phyloP scores from a whole-genome alignment of 2,113 vertebrate species.

The Semicossyphus pulcher region DNA sequence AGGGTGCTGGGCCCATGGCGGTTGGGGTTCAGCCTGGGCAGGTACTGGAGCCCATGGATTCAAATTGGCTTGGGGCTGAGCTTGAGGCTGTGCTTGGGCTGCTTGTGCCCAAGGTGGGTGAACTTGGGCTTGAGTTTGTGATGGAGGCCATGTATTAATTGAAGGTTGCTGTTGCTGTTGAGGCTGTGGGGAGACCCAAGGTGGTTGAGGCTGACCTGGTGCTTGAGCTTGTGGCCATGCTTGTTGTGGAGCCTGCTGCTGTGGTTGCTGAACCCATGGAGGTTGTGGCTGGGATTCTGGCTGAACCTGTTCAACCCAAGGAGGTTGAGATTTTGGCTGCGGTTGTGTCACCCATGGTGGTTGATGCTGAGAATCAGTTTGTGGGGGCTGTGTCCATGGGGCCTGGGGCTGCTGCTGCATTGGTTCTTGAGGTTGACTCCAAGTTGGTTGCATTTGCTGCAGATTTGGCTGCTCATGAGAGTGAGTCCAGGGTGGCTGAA shows the following conservation, averaged over 20 bases:
- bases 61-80: slow-evolving; percentile 64
- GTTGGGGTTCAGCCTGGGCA: slow-evolving; percentile 70
- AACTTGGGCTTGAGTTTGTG: slow-evolving; percentile 65
- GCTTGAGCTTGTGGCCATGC: slow-evolving; percentile 65
- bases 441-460: slow-evolving; percentile 63
- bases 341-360: slow-evolving; percentile 73
- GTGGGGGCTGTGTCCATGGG: slow-evolving; percentile 70
- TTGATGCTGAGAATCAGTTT: slow-evolving; percentile 61
- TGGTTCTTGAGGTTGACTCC: slow-evolving; percentile 71
- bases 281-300: slow-evolving; percentile 70
- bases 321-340: slow-evolving; percentile 62
- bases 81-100: slow-evolving; percentile 66
- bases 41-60: slow-evolving; percentile 76
- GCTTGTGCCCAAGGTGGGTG: slow-evolving; percentile 73
- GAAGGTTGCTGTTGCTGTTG: slow-evolving; percentile 60
- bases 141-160: slow-evolving; percentile 61
- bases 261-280: slow-evolving; percentile 67
- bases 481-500: slow-evolving; percentile 63
- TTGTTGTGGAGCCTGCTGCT: slow-evolving; percentile 61
- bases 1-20: slow-evolving; percentile 71
- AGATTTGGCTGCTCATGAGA: slow-evolving; percentile 61
- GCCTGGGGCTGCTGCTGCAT: slow-evolving; percentile 66
- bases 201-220: slow-evolving; percentile 63
- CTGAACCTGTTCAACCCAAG: slow-evolving; percentile 73
- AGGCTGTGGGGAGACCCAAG: slow-evolving; percentile 69